Evolutionary conservation across 2,797 vertebrate species (phyloP), one percentile per base, ranked within the genome.

Genomic region (Sebastes iracundus): DNA sequence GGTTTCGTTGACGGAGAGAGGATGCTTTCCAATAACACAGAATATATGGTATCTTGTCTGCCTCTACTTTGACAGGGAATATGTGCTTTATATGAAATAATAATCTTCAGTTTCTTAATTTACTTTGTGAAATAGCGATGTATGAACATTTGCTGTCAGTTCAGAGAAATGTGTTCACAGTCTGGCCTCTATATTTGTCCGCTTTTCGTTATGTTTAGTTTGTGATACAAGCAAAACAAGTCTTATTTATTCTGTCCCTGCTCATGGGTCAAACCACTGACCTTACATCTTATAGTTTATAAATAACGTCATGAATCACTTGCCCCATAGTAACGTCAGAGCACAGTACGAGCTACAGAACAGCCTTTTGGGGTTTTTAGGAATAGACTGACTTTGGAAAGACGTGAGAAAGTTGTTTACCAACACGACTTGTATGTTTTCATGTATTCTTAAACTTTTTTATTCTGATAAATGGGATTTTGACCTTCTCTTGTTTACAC

Each of bases 221-320:
- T 14, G 13, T 72, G 20, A 59, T 72, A 6, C 38, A 87, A 76
- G 69, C 80, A 77, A 77, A 81, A 77, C 6, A 71, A 49, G 22
- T 16, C 6, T 12, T 80, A 59, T 88, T 87, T 83, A 72, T 81
- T 68, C 60, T 72, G 30, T 60, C 62, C 18, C 22, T 13, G 16
- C 53, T 81, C 28, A 55, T 20, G 32, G 68, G 64, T 80, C 75
- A 85, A 62, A 49, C 55, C 70, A 68, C 18, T 74, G 79, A 81
- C 33, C 77, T 72, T 61, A 46, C 25, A 61, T 75, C 59, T 63
- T 81, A 71, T 63, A 78, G 63, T 88, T 85, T 81, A 85, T 85
- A 89, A 87, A 88, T 86, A 81, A 72, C 49, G 49, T 74, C 72
- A 83, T 80, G 64, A 79, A 82, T 82, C 72, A 79, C 68, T 68